Percentiles rank a stretch among this genome's conserved stretches.
Evolutionary conservation across 2,888 invertebrate genomes (phyloP).

Genomic region (Asteroscopus sphinx): DNA sequence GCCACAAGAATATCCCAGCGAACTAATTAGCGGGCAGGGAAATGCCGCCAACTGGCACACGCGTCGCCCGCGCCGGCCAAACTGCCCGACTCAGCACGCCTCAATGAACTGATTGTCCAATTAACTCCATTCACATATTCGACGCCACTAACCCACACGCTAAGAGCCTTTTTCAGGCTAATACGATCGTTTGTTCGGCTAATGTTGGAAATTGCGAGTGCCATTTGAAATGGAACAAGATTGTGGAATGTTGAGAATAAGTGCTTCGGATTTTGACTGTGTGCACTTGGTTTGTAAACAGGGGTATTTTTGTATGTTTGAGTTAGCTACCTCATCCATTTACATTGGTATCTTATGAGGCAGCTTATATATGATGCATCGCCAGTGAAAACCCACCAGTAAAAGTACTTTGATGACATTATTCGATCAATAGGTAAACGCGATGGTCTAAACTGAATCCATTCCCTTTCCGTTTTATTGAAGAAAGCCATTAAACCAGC

Average conservation of each 20-base stretch:
- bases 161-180: constrained; percentile 75
- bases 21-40: constrained; percentile 76
- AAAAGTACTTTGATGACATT: too few relatives aligned
- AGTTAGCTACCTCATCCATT: too few relatives aligned
- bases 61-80: constrained; percentile 75
- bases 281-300: not conserved
- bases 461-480: too few relatives aligned
- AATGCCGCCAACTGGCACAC: constrained; percentile 83
- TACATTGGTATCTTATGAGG: too few relatives aligned
- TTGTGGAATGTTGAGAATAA: constrained; percentile 40
- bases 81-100: constrained; percentile 78
- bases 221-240: constrained; percentile 48
- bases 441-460: too few relatives aligned
- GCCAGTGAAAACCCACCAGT: too few relatives aligned
- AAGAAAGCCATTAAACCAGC: not conserved
- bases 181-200: constrained; percentile 71
- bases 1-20: constrained; percentile 67
- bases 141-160: constrained; percentile 68
- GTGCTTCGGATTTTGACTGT: constrained; percentile 25
- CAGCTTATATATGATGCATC: too few relatives aligned
- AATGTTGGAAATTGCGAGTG: constrained; percentile 67
- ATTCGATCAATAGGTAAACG: too few relatives aligned
- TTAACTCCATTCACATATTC: constrained; percentile 86
- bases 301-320: not conserved
- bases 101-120: constrained; percentile 84